These are phyloP conservation scores for Thelaira solivaga DNA, from an alignment of 2,888 invertebrate species.

Conservation along the genomic window DNA sequence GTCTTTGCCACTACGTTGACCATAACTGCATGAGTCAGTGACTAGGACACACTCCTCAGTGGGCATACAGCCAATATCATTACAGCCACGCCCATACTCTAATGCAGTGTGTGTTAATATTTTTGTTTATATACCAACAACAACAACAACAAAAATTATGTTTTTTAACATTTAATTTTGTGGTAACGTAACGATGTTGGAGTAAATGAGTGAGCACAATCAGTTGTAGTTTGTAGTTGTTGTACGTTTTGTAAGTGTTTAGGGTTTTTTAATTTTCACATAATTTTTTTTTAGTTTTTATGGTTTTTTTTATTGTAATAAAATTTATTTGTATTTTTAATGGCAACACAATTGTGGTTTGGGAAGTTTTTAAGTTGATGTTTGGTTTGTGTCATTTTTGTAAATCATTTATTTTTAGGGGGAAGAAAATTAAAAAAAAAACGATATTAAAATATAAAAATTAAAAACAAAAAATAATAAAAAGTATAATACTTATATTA, in stretches of 20 bases:
- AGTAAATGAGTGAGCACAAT: too few relatives aligned
- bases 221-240: too few relatives aligned
- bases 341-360: constrained; percentile 58
- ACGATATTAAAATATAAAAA: constrained; percentile 34
- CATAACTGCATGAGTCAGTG: constrained; percentile 84
- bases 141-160: background rate
- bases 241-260: too few relatives aligned
- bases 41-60: constrained; percentile 83
- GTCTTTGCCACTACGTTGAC: constrained; percentile 79
- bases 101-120: constrained; percentile 65
- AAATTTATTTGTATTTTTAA: constrained; percentile 17
- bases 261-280: constrained; percentile 35
- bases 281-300: constrained; percentile 20
- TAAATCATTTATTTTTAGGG: constrained; percentile 12
- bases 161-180: constrained; percentile 4
- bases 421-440: constrained; percentile 37
- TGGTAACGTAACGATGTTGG: constrained; percentile 8
- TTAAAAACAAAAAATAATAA: too few relatives aligned
- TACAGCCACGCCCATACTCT: constrained; percentile 88
- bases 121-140: constrained; percentile 4
- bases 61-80: constrained; percentile 86
- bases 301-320: constrained; percentile 8
- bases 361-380: constrained; percentile 36
- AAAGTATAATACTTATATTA: constrained; percentile 26
- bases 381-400: constrained; percentile 31